Percentiles rank a stretch among this genome's conserved stretches.
Evolutionary conservation across 2,888 invertebrate genomes (phyloP).

Genomic region (Steinernema scapterisci): DNA sequence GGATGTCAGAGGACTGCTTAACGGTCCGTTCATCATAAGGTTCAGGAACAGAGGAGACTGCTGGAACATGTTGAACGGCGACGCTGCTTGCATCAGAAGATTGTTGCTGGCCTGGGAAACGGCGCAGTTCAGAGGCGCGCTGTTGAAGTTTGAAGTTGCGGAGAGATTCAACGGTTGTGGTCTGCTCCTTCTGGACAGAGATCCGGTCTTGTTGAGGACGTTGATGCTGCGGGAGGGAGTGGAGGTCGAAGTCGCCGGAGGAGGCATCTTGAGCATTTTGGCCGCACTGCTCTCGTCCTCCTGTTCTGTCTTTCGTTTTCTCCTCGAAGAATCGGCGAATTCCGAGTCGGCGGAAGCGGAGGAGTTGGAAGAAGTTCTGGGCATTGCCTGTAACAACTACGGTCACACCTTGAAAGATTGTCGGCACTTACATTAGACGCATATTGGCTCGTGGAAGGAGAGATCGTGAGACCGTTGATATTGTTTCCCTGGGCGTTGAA

Average conservation of each 20-base stretch:
- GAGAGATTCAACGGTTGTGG: conserved; percentile 49
- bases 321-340: not conserved
- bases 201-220: conserved; percentile 16
- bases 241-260: not conserved
- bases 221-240: not conserved
- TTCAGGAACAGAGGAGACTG: conserved; percentile 2
- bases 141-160: conserved; percentile 34
- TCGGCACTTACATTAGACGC: not conserved
- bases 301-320: conserved; percentile 27
- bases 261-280: conserved; percentile 4
- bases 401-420: conserved; percentile 17
- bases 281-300: not conserved
- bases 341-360: conserved; percentile 8
- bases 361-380: conserved; percentile 29
- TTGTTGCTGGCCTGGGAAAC: conserved; percentile 27
- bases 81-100: conserved; percentile 13
- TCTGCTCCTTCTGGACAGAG: conserved; percentile 41
- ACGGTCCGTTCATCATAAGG: conserved; percentile 12
- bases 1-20: not conserved
- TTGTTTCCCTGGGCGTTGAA: not conserved
- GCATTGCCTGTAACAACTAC: conserved; percentile 29
- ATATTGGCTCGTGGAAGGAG: conserved; percentile 14
- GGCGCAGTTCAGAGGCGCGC: not conserved
- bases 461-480: not conserved
- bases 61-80: conserved; percentile 12